These are phyloP conservation scores for Andrena bucephala DNA, from an alignment of 2,888 invertebrate genomes.

Conservation along the genomic window DNA sequence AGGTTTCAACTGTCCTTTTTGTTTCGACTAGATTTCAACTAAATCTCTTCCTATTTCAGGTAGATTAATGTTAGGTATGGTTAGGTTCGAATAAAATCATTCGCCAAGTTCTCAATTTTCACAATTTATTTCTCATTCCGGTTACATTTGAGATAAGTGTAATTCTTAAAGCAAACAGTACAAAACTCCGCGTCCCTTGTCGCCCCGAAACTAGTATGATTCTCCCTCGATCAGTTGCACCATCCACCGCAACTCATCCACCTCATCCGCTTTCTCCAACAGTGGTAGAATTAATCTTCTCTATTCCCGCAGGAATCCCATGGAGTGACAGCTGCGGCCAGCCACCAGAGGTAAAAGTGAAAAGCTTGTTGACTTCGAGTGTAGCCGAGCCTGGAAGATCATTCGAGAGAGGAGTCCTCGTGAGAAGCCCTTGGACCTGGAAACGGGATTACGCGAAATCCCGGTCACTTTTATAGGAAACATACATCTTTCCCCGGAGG, in stretches of 20 bases:
- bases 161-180: too few species aligned
- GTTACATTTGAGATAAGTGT: too few species aligned
- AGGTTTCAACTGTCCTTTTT: background rate
- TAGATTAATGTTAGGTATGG: too few species aligned
- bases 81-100: background rate
- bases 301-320: background rate
- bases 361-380: slow-evolving; percentile 32
- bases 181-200: background rate
- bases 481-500: slow-evolving; percentile 66
- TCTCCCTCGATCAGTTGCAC: background rate
- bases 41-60: too few species aligned
- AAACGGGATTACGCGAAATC: slow-evolving; percentile 83
- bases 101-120: background rate
- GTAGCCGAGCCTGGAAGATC: background rate
- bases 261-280: slow-evolving; percentile 11
- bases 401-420: background rate
- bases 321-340: slow-evolving; percentile 39
- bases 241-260: background rate
- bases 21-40: background rate
- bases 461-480: slow-evolving; percentile 81
- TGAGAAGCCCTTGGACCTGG: slow-evolving; percentile 43
- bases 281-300: slow-evolving; percentile 2
- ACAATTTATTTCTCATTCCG: too few species aligned
- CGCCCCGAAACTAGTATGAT: background rate
- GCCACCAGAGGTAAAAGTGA: slow-evolving; percentile 22